Conservation (phyloP, 92 coral and sea anemone genomes). For the Desmophyllum pertusum region DNA sequence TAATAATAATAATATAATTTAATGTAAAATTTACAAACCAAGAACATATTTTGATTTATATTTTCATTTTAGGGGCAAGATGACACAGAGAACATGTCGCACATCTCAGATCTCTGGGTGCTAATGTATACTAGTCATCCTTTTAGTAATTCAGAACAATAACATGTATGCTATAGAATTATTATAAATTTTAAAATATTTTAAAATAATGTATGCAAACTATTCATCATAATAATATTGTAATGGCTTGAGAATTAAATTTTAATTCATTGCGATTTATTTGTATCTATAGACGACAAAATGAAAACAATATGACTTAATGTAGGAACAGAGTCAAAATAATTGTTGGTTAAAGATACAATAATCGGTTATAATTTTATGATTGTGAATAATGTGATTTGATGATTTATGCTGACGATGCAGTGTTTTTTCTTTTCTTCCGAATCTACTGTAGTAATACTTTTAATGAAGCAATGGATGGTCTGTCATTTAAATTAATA, state of each 20-base stretch:
- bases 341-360: neutral
- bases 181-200: neutral
- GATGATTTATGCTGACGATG: too few relatives aligned
- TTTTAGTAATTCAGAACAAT: neutral
- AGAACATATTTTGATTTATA: neutral
- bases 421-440: too few relatives aligned
- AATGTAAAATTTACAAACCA: neutral
- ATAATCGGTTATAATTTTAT: neutral
- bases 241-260: too few relatives aligned
- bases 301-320: neutral
- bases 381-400: too few relatives aligned
- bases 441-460: too few relatives aligned
- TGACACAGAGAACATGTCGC: neutral
- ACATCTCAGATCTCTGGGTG: neutral
- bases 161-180: neutral
- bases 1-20: neutral
- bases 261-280: neutral
- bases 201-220: too few relatives aligned
- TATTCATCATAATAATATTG: too few relatives aligned
- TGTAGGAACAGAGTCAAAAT: neutral
- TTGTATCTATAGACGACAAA: neutral
- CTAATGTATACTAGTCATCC: neutral
- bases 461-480: too few relatives aligned
- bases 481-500: too few relatives aligned
- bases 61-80: slow-evolving; percentile 5